phyloP scores from a whole-genome alignment of 2,888 invertebrate species.

The Apamea anceps region DNA sequence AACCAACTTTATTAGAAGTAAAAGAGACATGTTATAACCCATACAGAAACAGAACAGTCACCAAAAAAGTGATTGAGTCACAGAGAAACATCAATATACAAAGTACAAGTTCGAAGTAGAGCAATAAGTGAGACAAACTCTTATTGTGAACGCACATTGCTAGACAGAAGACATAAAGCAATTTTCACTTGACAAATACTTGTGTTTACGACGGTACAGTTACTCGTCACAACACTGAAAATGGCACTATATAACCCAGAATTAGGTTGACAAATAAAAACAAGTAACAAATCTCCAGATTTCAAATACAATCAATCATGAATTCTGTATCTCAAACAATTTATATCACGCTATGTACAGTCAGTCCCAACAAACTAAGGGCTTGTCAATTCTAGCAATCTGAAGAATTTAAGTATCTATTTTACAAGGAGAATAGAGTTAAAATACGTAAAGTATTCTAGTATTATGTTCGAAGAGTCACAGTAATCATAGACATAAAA shows the following conservation, averaged over 20 bases:
- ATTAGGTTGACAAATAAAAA: constrained; percentile 67
- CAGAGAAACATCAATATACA: constrained; percentile 63
- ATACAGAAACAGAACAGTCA: constrained; percentile 55
- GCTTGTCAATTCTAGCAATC: constrained; percentile 52
- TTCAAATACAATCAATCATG: constrained; percentile 64
- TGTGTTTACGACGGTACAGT: constrained; percentile 61
- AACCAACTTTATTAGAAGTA: constrained; percentile 25
- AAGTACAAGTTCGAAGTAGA: constrained; percentile 58
- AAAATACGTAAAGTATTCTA: constrained; percentile 57
- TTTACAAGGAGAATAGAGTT: constrained; percentile 61
- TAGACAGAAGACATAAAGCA: constrained; percentile 66
- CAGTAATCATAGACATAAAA: constrained; percentile 63
- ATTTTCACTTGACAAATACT: constrained; percentile 60
- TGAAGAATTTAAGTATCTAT: constrained; percentile 57
- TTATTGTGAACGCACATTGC: constrained; percentile 68
- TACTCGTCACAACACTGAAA: constrained; percentile 77
- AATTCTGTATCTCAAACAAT: constrained; percentile 69
- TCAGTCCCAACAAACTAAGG: constrained; percentile 69
- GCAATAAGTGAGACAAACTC: constrained; percentile 58
- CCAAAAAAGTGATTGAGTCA: constrained; percentile 63
- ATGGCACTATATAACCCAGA: constrained; percentile 84
- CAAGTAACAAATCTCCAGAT: constrained; percentile 66
- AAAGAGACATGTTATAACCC: constrained; percentile 41
- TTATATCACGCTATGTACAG: constrained; percentile 76
- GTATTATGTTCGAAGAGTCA: constrained; percentile 57